Base-by-base conservation (phyloP, 2,113 vertebrate genomes). In the Formicarius rufipectus region DNA sequence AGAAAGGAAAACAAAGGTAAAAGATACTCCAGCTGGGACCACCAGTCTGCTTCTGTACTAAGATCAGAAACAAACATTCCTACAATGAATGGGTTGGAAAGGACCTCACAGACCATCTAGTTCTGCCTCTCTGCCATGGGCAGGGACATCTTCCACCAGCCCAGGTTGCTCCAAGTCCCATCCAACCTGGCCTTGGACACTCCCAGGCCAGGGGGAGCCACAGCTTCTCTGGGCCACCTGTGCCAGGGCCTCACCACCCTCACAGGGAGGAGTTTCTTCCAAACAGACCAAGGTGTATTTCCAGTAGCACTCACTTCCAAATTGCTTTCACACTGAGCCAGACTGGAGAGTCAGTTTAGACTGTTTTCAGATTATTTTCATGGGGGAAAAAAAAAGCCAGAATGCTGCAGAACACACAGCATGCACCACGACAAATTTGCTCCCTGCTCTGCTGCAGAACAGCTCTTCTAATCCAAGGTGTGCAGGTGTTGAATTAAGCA, bases 251-350 rank as follows among this genome's bases (percentile, higher is more conserved):
- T 45, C 9, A 15, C 7, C 15, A 31, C n/a, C 27, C n/a, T 49
- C 55, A 37, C n/a, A 17, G 22, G 12, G 59, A 74, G 33, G 9
- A 25, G 42, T n/a, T 74, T 37, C 44, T 14, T 45, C 33, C 52
- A 89, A 59, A 3, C 58, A 35, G 31, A 37, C 12, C 64, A 47
- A 91, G 16, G 20, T 68, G 4, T 14, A 18, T 66, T 77, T 84
- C 44, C 66, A 89, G 69, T 62, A 89, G 52, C 25, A 39, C 56
- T 95, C 62, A 69, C 21, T 25, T 67, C 71, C 64, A 58, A 91
- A 83, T 14, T 66, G 39, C 87, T 85, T 59, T 62, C 81, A 76
- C 19, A 5, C 58, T 50, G 74, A 83, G 67, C 40, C 71, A 89
- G 64, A 52, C 23, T 40, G 18, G 11, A 49, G 13, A 63, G 21